These are phyloP conservation scores for Drosophila tani DNA, from an alignment of 1,140 invertebrate genomes.

Conservation along the genomic window DNA sequence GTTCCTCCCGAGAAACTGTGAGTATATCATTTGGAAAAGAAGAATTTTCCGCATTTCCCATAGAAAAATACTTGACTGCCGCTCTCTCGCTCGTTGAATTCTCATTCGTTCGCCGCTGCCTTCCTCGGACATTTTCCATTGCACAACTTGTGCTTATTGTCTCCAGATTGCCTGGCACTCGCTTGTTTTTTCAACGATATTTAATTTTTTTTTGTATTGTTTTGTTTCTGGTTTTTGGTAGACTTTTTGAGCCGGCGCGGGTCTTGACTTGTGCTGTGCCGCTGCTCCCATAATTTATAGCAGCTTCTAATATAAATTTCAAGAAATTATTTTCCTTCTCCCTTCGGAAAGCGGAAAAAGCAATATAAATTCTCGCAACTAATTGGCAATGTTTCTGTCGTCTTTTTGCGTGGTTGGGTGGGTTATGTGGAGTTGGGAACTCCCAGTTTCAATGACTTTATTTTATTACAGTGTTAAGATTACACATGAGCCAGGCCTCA, in stretches of 20 bases:
- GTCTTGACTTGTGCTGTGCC: conserved; percentile 14
- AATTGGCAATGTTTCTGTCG: conserved; percentile 67
- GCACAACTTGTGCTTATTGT: conserved; percentile 70
- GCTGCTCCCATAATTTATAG: conserved; percentile 67
- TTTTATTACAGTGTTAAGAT: conserved; percentile 69
- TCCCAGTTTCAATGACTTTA: conserved; percentile 63
- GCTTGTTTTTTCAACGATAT: conserved; percentile 15
- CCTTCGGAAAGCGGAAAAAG: conserved; percentile 42
- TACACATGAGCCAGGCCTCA: conserved; percentile 19
- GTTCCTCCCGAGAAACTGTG: conserved; percentile 7
- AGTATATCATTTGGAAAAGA: conserved; percentile 43
- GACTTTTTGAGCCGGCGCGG: conserved; percentile 27
- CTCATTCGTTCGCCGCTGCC: conserved; percentile 8
- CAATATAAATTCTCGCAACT: conserved; percentile 80
- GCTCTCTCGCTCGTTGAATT: conserved; percentile 1
- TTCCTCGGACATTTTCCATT: conserved; percentile 56
- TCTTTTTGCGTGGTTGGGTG: conserved; percentile 17
- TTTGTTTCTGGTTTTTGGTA: conserved; percentile 17
- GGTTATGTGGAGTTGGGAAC: conserved; percentile 17
- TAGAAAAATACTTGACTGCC: conserved; percentile 40
- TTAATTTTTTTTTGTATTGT: neutral
- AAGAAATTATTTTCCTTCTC: conserved; percentile 61
- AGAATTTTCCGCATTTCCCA: conserved; percentile 22
- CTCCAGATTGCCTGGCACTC: conserved; percentile 51
- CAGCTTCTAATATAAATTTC: conserved; percentile 77